Conservation (phyloP, 1,140 invertebrate genomes). For the Drosophila mayri region DNA sequence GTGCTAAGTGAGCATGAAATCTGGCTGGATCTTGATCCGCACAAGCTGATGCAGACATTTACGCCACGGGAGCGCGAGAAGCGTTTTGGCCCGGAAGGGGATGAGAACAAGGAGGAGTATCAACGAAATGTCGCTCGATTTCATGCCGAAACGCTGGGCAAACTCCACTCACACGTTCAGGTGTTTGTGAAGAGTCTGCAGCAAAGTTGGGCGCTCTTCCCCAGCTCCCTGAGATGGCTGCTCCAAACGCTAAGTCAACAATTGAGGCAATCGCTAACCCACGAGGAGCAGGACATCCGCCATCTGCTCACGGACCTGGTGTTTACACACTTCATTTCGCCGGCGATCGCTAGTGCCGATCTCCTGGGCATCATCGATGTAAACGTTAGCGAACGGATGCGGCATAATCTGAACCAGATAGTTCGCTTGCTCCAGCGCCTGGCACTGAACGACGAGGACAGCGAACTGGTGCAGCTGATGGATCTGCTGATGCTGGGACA, state of each 20-base stretch:
- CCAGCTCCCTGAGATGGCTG: conserved; percentile 92
- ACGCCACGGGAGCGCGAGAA: conserved; percentile 82
- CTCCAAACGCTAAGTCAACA: conserved; percentile 91
- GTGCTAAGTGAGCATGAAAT: conserved; percentile 97
- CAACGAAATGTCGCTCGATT: conserved; percentile 90
- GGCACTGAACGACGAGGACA: conserved; percentile 93
- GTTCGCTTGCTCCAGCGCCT: conserved; percentile 96
- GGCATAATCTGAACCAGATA: conserved; percentile 97
- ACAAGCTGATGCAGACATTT: conserved; percentile 90
- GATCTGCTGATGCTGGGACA: conserved; percentile 88
- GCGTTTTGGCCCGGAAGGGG: conserved; percentile 88
- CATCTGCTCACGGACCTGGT: conserved; percentile 96
- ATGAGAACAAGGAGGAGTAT: conserved; percentile 88
- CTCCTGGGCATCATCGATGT: conserved; percentile 97
- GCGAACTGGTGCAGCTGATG: conserved; percentile 90
- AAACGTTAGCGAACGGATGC: conserved; percentile 95
- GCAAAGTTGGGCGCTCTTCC: conserved; percentile 96
- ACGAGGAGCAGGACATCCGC: conserved; percentile 89
- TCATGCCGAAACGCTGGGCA: conserved; percentile 91
- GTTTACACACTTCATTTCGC: conserved; percentile 97
- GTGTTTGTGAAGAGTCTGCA: conserved; percentile 94
- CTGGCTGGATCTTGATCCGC: conserved; percentile 96
- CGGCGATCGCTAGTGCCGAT: conserved; percentile 98
- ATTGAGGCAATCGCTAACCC: conserved; percentile 87
- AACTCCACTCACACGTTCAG: conserved; percentile 91